A percentile compares a stretch with the other conserved stretches of the same genome.
Evolutionary conservation across 1,140 invertebrate species (phyloP).

Genomic region (Sitobion miscanthi): DNA sequence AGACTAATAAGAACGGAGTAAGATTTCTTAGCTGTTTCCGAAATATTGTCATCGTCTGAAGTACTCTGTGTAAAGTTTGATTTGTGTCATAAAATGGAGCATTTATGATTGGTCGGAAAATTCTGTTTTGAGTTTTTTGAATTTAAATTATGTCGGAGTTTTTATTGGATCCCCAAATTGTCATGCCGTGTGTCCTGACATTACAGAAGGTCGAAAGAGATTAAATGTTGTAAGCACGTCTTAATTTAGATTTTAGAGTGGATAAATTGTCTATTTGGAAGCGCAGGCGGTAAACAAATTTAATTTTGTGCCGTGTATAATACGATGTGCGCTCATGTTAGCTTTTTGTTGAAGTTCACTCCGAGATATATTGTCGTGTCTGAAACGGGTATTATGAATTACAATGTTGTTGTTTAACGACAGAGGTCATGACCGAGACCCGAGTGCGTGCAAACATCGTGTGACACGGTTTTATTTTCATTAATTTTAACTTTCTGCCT

Average conservation of each 20-base stretch:
- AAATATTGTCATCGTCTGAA: not conserved
- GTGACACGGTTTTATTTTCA: not conserved
- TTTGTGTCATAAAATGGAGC: not conserved
- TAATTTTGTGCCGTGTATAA: not conserved
- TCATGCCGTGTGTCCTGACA: not conserved
- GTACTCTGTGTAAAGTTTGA: not conserved
- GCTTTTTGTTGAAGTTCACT: not conserved
- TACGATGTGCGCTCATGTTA: not conserved
- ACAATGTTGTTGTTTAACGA: not conserved
- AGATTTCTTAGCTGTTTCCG: not conserved
- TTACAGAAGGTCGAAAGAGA: not conserved
- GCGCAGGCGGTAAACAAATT: not conserved
- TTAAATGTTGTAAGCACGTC: not conserved
- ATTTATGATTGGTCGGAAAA: not conserved
- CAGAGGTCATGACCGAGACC: not conserved
- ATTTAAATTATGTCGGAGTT: not conserved
- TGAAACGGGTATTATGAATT: not conserved
- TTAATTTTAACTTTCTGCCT: not conserved
- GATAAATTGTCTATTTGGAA: not conserved
- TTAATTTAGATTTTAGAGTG: not conserved
- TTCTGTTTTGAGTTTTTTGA: not conserved
- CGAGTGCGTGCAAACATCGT: not conserved
- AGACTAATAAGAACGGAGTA: not conserved
- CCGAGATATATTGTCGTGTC: not conserved
- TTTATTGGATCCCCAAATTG: not conserved